A percentile compares a stretch with the other conserved stretches of the same genome.
Conservation (phyloP, 2,113 vertebrate species). For the Triplophysa siluroides region DNA sequence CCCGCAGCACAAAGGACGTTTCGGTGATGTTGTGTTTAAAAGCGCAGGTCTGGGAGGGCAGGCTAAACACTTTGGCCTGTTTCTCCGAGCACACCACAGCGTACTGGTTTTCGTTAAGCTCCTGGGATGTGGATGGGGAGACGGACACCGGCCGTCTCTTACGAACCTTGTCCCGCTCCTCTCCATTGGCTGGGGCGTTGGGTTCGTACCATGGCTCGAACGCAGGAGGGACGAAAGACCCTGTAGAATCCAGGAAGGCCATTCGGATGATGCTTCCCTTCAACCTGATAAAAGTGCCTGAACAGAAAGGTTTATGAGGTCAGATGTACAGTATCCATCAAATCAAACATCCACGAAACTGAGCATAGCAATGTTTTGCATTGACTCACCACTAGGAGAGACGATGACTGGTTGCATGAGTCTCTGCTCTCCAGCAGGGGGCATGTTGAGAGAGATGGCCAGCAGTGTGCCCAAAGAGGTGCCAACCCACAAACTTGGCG, state of each 20-base stretch:
- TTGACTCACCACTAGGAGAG: conserved; percentile 87
- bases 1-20: conserved; percentile 93
- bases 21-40: conserved; percentile 98
- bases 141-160: conserved; percentile 93
- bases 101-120: conserved; percentile 92
- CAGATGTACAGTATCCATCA: not conserved
- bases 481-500: conserved; percentile 91
- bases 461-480: conserved; percentile 92
- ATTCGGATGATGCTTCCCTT: conserved; percentile 92
- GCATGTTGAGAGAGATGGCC: conserved; percentile 85
- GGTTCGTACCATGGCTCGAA: conserved; percentile 90
- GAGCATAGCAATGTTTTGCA: not conserved
- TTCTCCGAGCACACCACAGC: conserved; percentile 98
- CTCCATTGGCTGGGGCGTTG: conserved; percentile 87
- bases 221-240: conserved; percentile 81
- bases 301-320: conserved; percentile 25
- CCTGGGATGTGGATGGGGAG: conserved; percentile 94
- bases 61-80: conserved; percentile 94
- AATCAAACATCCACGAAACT: not conserved
- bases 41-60: conserved; percentile 93
- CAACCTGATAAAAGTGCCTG: conserved; percentile 90
- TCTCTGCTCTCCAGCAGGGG: conserved; percentile 92
- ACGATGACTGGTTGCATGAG: conserved; percentile 93
- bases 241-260: conserved; percentile 90
- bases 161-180: conserved; percentile 86